A percentile compares a stretch with the other conserved stretches of the same genome.
These are phyloP conservation scores for Episyrphus balteatus DNA, from an alignment of 1,140 invertebrate genomes.

Conservation along the genomic window DNA sequence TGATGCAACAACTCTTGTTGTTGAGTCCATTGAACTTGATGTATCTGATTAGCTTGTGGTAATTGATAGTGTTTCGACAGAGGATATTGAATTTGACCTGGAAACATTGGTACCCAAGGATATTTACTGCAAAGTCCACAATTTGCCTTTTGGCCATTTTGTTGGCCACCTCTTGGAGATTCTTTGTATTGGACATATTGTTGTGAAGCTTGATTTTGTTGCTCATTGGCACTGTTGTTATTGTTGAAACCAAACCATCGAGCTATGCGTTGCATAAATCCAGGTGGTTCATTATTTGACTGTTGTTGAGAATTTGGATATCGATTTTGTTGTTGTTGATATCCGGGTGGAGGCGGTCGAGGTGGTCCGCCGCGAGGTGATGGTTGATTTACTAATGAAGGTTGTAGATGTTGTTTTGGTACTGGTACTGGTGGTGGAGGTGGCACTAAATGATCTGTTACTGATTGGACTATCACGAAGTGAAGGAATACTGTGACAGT, in stretches of 20 bases:
- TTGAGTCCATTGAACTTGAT: slow-evolving; percentile 16
- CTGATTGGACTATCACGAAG: no score
- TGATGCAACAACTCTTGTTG: slow-evolving; percentile 11
- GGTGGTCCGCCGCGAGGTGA: background rate
- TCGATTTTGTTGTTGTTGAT: background rate
- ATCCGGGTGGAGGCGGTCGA: background rate
- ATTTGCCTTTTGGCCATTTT: slow-evolving; percentile 37
- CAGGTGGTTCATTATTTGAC: slow-evolving; percentile 3
- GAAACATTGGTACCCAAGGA: slow-evolving; percentile 63
- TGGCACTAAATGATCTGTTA: slow-evolving; percentile 25
- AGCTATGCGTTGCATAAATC: slow-evolving; percentile 30
- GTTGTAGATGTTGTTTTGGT: slow-evolving; percentile 4
- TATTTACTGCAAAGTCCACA: slow-evolving; percentile 64
- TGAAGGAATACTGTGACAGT: no score
- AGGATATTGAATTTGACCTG: slow-evolving; percentile 37
- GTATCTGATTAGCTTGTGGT: background rate
- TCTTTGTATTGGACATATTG: slow-evolving; percentile 22
- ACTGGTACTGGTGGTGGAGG: slow-evolving; percentile 14
- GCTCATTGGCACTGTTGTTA: slow-evolving; percentile 11
- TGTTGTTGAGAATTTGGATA: background rate
- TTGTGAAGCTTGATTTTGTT: slow-evolving; percentile 7
- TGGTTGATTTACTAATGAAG: background rate
- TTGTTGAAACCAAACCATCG: slow-evolving; percentile 30
- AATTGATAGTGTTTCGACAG: slow-evolving; percentile 19
- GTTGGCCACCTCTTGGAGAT: slow-evolving; percentile 13